Evolutionary conservation across 1,140 invertebrate genomes (phyloP), one percentile per base, ranked within the genome.

Genomic region (Leptestheria dahalacensis): DNA sequence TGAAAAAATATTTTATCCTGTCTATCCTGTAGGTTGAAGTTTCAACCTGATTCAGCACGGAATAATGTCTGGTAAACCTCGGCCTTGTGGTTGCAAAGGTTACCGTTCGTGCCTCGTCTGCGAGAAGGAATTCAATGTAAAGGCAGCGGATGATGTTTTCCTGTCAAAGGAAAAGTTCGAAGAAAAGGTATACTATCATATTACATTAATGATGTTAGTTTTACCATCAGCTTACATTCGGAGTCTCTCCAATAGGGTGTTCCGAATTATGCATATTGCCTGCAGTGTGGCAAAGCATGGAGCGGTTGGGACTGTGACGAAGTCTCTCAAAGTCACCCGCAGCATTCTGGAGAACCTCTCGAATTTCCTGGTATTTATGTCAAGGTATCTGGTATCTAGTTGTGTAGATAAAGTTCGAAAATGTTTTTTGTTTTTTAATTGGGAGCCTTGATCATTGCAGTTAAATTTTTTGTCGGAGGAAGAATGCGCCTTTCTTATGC

Each of bases 21-120:
- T n/a, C n/a, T n/a, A n/a, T n/a, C n/a, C n/a, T n/a, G n/a, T n/a
- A n/a, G n/a, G n/a, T n/a, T n/a, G n/a, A n/a, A n/a, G n/a, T n/a
- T n/a, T n/a, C n/a, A n/a, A n/a, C n/a, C n/a, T n/a, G n/a, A n/a
- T n/a, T n/a, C n/a, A n/a, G n/a, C n/a, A n/a, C n/a, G n/a, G 0
- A 59, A 59, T 12, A 10, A 60, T 60, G 58, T 50, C 58, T 21
- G 81, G 84, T 66, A 82, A 79, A 62, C 75, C 81, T 41, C 72
- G 85, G 54, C 76, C 81, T 1, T 96, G 91, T 74, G 90, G 88
- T 21, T 96, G 91, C 69, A 96, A 95, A 78, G 91, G 91, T 11
- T 85, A 88, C 63, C 77, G 91, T 63, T 87, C 86, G 11, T 95
- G 91, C 73, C 74, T 91, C 28, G 69, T 86, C 62, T 96, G 91